Evolutionary conservation across 2,888 invertebrate species (phyloP).

Genomic region (Pyrochroa serraticornis): DNA sequence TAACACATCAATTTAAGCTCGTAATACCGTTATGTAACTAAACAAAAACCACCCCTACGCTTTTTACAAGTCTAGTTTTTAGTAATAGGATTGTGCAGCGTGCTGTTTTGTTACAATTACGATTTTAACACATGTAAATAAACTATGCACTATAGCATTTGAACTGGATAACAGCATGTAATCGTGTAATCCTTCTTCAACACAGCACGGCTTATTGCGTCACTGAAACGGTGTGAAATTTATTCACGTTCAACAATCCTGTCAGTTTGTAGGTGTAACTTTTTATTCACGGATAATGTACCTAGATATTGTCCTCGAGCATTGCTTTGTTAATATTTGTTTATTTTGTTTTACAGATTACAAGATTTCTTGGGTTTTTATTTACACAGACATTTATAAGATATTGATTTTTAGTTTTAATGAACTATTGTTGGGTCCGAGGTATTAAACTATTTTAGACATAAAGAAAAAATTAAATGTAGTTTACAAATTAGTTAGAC

Average conservation of each 20-base stretch:
- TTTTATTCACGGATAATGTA: not conserved
- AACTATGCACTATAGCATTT: constrained; percentile 37
- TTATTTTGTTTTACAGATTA: too few species aligned
- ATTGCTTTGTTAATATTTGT: too few species aligned
- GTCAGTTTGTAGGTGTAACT: not conserved
- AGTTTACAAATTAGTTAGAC: too few species aligned
- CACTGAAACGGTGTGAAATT: constrained; percentile 43
- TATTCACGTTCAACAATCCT: not conserved
- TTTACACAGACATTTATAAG: too few species aligned
- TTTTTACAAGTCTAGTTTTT: constrained; percentile 12
- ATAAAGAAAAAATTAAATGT: too few species aligned
- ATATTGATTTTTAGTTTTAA: too few species aligned
- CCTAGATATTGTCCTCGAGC: not conserved
- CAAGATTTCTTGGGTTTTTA: too few species aligned
- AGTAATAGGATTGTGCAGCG: constrained; percentile 28
- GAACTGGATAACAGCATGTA: constrained; percentile 43
- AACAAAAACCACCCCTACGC: constrained; percentile 30
- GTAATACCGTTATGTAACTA: constrained; percentile 36
- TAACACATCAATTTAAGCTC: constrained; percentile 35
- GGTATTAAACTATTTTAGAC: too few species aligned
- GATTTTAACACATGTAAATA: constrained; percentile 53
- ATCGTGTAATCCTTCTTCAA: constrained; percentile 46
- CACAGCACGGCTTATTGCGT: constrained; percentile 41
- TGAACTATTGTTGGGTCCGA: too few species aligned
- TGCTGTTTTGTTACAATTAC: constrained; percentile 49